Base-by-base conservation (phyloP, 2,888 invertebrate genomes). In the Psococerastis gibbosa region DNA sequence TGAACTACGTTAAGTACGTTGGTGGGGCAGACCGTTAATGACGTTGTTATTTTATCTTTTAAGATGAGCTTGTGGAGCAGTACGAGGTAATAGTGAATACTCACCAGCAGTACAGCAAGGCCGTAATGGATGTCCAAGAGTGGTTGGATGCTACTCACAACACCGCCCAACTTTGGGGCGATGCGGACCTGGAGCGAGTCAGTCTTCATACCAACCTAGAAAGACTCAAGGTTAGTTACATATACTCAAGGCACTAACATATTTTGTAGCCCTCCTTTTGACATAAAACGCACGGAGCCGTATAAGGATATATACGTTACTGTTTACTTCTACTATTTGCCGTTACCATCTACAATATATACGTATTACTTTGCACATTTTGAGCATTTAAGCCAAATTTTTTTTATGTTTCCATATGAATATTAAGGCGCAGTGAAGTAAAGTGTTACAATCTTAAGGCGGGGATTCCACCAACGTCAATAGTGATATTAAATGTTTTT, bases 51-150 rank as follows among this genome's bases (percentile, higher is more conserved):
- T n/a, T n/a, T n/a, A n/a, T 35, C 45, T 13, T 45, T 43, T 49
- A 47, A n/a, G 48, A 58, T 55, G 67, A 69, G 9, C 87, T 77
- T 54, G 83, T 88, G 0, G 83, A 84, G 54, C 73, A 74, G 49
- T 89, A 89, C 56, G 89, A 91, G 63, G 77, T 71, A 1, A 83
- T 88, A 53, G 89, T 89, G 0, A 80, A 78, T 55, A 81, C 84
- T 52, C 91, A 91, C 59, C 85, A 88, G 53, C 80, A 82, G 51
- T 89, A 87, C 57, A 80, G 78, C 49, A 85, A 83, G 60, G 80
- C 83, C 15, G 81, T 87, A 0, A 75, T 81, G 64, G 87, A 88
- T 50, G 72, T 82, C 1, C 79, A 82, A 55, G 87, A 88, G 59
- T 89, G 87, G 78, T 69, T 88, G 15, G 82, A 83, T 56, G 78